Evolutionary conservation across 2,888 invertebrate genomes (phyloP).

Genomic region (Formica aserva): DNA sequence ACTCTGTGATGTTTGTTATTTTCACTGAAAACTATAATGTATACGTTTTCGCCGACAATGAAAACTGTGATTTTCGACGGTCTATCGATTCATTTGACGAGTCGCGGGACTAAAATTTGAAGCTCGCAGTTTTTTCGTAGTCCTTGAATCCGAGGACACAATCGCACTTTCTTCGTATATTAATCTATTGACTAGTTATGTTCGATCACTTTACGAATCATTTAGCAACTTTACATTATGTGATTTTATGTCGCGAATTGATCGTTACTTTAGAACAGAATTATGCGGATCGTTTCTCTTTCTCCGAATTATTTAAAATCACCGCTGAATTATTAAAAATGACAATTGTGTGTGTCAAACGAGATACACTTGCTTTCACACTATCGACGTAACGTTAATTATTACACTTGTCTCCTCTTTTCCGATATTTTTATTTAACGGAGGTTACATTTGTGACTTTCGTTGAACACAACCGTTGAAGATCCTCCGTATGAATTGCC

Average conservation of each 20-base stretch:
- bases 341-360: background rate
- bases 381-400: background rate
- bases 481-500: background rate
- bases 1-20: background rate
- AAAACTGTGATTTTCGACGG: background rate
- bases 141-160: background rate
- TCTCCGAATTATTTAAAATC: background rate
- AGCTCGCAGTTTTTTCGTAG: background rate
- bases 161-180: background rate
- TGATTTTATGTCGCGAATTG: background rate
- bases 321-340: background rate
- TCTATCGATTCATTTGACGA: conserved; percentile 5
- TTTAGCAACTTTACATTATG: background rate
- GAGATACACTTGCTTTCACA: background rate
- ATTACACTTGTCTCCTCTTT: background rate
- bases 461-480: background rate
- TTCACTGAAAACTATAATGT: background rate
- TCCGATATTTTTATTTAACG: background rate
- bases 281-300: background rate
- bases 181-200: conserved; percentile 25
- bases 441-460: background rate
- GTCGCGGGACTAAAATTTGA: conserved; percentile 3
- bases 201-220: background rate
- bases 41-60: background rate
- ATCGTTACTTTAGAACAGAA: background rate